Evolutionary conservation across 2,888 invertebrate genomes (phyloP), one percentile per base, ranked within the genome.

Genomic region (Oscheius sp.): DNA sequence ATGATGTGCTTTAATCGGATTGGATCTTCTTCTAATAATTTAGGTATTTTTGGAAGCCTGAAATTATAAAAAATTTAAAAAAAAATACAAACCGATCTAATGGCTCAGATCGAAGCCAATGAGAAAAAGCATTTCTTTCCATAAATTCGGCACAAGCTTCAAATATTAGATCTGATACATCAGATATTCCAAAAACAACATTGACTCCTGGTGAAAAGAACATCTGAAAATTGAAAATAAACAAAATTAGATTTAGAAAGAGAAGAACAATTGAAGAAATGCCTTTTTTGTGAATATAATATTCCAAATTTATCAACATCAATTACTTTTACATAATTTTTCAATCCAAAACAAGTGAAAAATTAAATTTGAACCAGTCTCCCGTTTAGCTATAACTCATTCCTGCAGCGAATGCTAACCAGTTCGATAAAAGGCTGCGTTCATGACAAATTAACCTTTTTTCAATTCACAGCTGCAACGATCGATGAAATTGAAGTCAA

Each of bases 161-260:
- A 21, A 61, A 61, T 5, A 61, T n/a, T 43, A 12, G 7, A 43
- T 61, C 61, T 9, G 61, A 21, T 16, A 61, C 5, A 61, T 61
- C 61, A n/a, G 6, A n/a, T 61, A 41, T n/a, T 16, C 61, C 61
- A 18, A 61, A 61, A 43, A 61, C 61, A 13, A 61, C 43, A 21
- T 61, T 61, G 23, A 61, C 7, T 61, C 61, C 61, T 5, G 5
- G n/a, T 43, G 21, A 21, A 13, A 61, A 61, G 18, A 18, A n/a
- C 61, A 61, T 61, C 25, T 49, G n/a, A 18, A 49, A 49, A 49
- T 5, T 7, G 21, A 18, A 49, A 35, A 35, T 35, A 18, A 49
- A 13, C 13, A 16, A 45, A 9, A 45, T 12, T 9, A 45, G 16
- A 45, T 45, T 45, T 45, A 45, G 16, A 45, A 45, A 45, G 16